phyloP scores from a whole-genome alignment of 2,888 invertebrate genomes.

The Cordilura impudica region DNA sequence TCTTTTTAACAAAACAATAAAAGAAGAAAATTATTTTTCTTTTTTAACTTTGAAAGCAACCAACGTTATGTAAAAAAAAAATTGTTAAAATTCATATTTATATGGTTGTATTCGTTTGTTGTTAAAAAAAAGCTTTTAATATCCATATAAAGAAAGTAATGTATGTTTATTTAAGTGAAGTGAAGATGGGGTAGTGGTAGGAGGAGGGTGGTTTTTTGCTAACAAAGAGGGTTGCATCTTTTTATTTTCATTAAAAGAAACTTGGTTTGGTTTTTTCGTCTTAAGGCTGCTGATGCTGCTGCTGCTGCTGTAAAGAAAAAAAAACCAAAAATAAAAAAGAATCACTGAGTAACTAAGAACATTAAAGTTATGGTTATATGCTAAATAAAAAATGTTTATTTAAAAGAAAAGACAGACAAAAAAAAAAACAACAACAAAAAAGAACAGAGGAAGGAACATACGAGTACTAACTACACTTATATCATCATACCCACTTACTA shows the following conservation, averaged over 20 bases:
- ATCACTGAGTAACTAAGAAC: slow-evolving; percentile 40
- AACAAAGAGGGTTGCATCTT: slow-evolving; percentile 20
- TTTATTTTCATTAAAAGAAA: slow-evolving; percentile 35
- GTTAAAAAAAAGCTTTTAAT: slow-evolving; percentile 38
- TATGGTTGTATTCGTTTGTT: slow-evolving; percentile 4
- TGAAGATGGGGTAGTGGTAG: slow-evolving; percentile 4
- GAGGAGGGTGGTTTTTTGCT: not conserved
- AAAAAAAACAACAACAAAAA: too few relatives aligned
- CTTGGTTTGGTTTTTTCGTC: slow-evolving; percentile 45
- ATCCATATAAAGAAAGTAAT: slow-evolving; percentile 37
- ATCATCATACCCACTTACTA: not conserved
- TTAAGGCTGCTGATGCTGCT: slow-evolving; percentile 27
- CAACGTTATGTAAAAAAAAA: slow-evolving; percentile 4
- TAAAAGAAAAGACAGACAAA: too few relatives aligned
- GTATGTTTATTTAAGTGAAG: slow-evolving; percentile 30
- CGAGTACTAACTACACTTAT: not conserved
- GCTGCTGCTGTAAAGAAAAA: not conserved
- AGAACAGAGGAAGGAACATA: too few relatives aligned
- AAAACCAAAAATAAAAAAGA: slow-evolving; percentile 20
- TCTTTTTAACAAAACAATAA: not conserved
- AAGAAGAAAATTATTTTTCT: not conserved
- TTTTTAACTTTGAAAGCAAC: not conserved
- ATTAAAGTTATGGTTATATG: slow-evolving; percentile 52
- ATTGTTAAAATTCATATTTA: slow-evolving; percentile 25
- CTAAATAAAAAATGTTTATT: slow-evolving; percentile 29